These are phyloP conservation scores for Mythimna albipuncta DNA, from an alignment of 2,888 invertebrate genomes.

Conservation along the genomic window DNA sequence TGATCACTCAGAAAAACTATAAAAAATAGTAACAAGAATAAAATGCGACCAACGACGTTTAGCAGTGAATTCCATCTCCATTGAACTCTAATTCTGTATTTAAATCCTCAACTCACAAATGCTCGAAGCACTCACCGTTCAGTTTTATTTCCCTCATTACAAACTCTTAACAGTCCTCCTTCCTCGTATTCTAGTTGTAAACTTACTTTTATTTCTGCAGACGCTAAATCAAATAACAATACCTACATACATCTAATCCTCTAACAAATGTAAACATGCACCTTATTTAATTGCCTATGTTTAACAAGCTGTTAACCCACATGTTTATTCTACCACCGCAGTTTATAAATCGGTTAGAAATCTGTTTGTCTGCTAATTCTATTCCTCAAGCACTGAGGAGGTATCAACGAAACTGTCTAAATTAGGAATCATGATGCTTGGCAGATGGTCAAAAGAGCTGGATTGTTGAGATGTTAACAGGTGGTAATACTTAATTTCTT, in stretches of 20 bases:
- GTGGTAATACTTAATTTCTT: not conserved
- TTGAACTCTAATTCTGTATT: constrained; percentile 11
- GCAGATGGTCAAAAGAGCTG: constrained; percentile 44
- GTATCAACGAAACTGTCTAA: constrained; percentile 52
- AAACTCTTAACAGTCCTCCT: constrained; percentile 37
- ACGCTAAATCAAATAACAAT: constrained; percentile 43
- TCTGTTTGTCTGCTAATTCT: constrained; percentile 43
- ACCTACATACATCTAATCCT: constrained; percentile 47
- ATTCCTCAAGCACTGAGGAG: constrained; percentile 51
- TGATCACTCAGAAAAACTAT: constrained; percentile 3
- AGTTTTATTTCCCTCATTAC: constrained; percentile 42
- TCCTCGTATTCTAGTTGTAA: constrained; percentile 43
- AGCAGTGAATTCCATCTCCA: constrained; percentile 3
- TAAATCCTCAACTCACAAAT: constrained; percentile 16
- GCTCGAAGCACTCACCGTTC: constrained; percentile 27
- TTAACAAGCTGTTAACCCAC: constrained; percentile 62
- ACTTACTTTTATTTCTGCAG: constrained; percentile 55
- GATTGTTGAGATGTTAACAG: constrained; percentile 1
- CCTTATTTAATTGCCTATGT: constrained; percentile 62
- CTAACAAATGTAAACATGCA: constrained; percentile 52
- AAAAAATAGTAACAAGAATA: not conserved
- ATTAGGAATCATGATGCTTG: constrained; percentile 44
- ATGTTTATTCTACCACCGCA: constrained; percentile 56
- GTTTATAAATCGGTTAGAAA: constrained; percentile 54
- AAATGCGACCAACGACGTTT: not conserved